Base-by-base conservation (phyloP, 2,888 invertebrate genomes). In the Xylocampa areola region DNA sequence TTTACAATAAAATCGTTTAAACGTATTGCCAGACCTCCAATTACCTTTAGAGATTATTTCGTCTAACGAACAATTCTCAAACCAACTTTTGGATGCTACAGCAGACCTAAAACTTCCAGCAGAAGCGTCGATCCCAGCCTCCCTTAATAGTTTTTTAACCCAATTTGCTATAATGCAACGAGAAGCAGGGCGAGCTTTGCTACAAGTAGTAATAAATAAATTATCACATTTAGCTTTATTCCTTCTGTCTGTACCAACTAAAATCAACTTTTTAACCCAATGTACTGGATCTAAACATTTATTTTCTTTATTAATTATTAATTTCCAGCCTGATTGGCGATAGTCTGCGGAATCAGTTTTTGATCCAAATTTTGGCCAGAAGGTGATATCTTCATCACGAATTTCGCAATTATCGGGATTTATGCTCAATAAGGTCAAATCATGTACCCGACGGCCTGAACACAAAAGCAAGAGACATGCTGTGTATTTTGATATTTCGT, bases 231-330 rank as follows among this genome's bases (percentile, higher is more conserved):
- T 30, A 6, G 30, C 30, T 30, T 30, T 13, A 30, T 11, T 30
- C 13, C 30, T 30, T 5, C 30, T 30, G 11, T 30, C 13, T 4
- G 2, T 6, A 2, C 30, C 30, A 30, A 30, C n/a, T 11, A 11
- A 30, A 30, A 30, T 30, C 13, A 30, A 30, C 30, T 30, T 30
- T 4, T 11, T 13, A 30, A 30, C n/a, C n/a, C n/a, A n/a, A n/a
- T n/a, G n/a, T n/a, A n/a, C n/a, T n/a, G n/a, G n/a, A n/a, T n/a
- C n/a, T n/a, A n/a, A n/a, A n/a, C n/a, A n/a, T n/a, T n/a, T n/a
- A 30, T 30, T 30, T 0, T 30, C 30, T 13, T 30, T 30, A 30
- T 30, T 30, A 13, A 30, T 13, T 13, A 30, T 30, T 30, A 30
- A 13, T 11, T 30, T 30, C 30, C 30, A 30, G 13, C 30, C 30